A percentile compares a stretch with the other conserved stretches of the same genome.
phyloP scores from a whole-genome alignment of 1,140 invertebrate species.

The Sarcophaga bullata region DNA sequence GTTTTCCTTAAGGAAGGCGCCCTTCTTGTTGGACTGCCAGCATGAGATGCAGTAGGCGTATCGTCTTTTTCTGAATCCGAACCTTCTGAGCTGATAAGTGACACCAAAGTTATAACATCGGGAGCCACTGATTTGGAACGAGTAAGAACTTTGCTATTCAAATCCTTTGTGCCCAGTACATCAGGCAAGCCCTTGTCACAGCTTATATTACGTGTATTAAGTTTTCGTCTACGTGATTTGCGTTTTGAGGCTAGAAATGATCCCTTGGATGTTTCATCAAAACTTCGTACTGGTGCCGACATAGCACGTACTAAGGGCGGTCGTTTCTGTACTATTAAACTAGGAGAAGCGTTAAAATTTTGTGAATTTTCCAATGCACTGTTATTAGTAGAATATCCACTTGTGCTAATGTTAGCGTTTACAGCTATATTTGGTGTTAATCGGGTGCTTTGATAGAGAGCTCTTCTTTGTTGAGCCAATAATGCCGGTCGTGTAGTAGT shows the following conservation, averaged over 20 bases:
- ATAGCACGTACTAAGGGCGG: slow-evolving; percentile 64
- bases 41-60: slow-evolving; percentile 41
- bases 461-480: slow-evolving; percentile 13
- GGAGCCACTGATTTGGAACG: slow-evolving; percentile 55
- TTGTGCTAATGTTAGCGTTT: background rate
- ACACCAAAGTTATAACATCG: slow-evolving; percentile 63
- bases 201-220: slow-evolving; percentile 50
- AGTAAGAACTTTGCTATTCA: slow-evolving; percentile 52
- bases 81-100: slow-evolving; percentile 63
- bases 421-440: background rate
- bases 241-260: slow-evolving; percentile 54
- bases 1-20: slow-evolving; percentile 59
- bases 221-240: slow-evolving; percentile 59
- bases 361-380: background rate
- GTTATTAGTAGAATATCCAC: background rate
- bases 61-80: slow-evolving; percentile 64
- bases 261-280: slow-evolving; percentile 59
- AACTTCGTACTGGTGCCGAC: slow-evolving; percentile 60
- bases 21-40: slow-evolving; percentile 51
- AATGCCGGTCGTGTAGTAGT: background rate
- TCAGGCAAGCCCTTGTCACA: slow-evolving; percentile 38
- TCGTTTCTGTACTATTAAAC: slow-evolving; percentile 57
- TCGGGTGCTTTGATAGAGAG: slow-evolving; percentile 10
- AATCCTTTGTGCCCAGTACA: background rate
- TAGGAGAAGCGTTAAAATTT: slow-evolving; percentile 41